Evolutionary conservation across 1,140 invertebrate species (phyloP).

Genomic region (Eumaeus atala): DNA sequence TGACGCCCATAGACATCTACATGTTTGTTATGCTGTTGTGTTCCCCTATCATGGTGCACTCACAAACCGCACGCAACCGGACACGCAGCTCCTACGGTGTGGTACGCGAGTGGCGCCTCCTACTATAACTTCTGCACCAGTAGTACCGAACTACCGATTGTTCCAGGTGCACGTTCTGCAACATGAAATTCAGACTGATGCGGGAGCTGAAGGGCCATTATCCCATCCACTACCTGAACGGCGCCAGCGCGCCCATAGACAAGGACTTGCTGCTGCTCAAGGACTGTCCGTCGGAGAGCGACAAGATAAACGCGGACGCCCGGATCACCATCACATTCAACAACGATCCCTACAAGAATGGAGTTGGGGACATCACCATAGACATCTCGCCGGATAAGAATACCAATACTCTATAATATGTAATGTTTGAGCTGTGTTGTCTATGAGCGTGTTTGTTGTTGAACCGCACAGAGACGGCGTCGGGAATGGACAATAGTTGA

Average conservation of each 20-base stretch:
- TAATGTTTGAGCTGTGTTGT: no score
- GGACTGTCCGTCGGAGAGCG: slow-evolving; percentile 13
- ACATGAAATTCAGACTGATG: slow-evolving; percentile 53
- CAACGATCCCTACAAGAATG: slow-evolving; percentile 35
- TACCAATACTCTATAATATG: background rate
- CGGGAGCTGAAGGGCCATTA: slow-evolving; percentile 66
- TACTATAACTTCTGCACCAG: no score
- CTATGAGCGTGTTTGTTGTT: no score
- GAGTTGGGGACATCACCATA: slow-evolving; percentile 46
- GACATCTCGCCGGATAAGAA: slow-evolving; percentile 38
- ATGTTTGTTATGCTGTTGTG: no score
- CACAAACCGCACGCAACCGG: no score
- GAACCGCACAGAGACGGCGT: no score
- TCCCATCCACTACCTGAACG: slow-evolving; percentile 53
- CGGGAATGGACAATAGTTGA: no score
- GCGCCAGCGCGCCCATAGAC: slow-evolving; percentile 15
- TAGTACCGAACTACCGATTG: background rate
- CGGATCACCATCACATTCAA: slow-evolving; percentile 52
- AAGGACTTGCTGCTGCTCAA: slow-evolving; percentile 17
- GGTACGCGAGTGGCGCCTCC: no score
- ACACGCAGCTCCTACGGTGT: no score
- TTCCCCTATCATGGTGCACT: no score
- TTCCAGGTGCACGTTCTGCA: slow-evolving; percentile 46
- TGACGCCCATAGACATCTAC: no score
- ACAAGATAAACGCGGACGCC: slow-evolving; percentile 24